Percentiles rank a stretch among this genome's conserved stretches.
Evolutionary conservation across 1,140 invertebrate species (phyloP).

Genomic region (Charaxes varanes): DNA sequence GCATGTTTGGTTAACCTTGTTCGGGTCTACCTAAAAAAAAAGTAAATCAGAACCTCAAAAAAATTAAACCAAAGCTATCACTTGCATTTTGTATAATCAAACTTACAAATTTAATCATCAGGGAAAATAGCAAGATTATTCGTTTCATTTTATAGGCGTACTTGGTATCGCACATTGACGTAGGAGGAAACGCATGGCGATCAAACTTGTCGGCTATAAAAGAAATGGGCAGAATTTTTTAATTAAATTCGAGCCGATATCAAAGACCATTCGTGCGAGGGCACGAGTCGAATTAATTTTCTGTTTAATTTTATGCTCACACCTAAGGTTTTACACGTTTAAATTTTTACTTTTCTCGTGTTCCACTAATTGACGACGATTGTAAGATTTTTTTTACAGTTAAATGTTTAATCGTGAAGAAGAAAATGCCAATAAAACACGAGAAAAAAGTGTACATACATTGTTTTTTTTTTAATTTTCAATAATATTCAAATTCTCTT

Average conservation of each 20-base stretch:
- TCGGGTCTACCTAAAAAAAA: slow-evolving; percentile 20
- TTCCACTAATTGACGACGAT: too few relatives aligned
- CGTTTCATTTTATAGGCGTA: slow-evolving; percentile 35
- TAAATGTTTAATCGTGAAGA: too few relatives aligned
- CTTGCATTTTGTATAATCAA: neutral
- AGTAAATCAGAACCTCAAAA: slow-evolving; percentile 6
- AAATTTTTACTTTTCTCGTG: too few relatives aligned
- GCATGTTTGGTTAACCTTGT: slow-evolving; percentile 30
- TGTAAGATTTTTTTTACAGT: too few relatives aligned
- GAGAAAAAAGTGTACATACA: too few relatives aligned
- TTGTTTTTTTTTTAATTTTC: too few relatives aligned
- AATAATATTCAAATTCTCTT: too few relatives aligned
- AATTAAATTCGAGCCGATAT: slow-evolving; percentile 16
- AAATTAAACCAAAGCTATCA: slow-evolving; percentile 4
- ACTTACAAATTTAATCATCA: slow-evolving; percentile 14
- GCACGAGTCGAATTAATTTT: slow-evolving; percentile 11
- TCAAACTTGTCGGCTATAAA: slow-evolving; percentile 29
- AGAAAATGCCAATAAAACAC: too few relatives aligned
- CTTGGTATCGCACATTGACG: slow-evolving; percentile 17
- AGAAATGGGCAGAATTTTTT: slow-evolving; percentile 18
- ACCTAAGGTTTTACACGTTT: too few relatives aligned
- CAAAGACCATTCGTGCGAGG: slow-evolving; percentile 5
- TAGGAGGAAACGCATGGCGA: slow-evolving; percentile 24
- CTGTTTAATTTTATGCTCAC: slow-evolving; percentile 9
- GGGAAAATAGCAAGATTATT: slow-evolving; percentile 8